These are phyloP conservation scores for Callopanchax toddi DNA, from an alignment of 2,113 vertebrate species.

Conservation along the genomic window DNA sequence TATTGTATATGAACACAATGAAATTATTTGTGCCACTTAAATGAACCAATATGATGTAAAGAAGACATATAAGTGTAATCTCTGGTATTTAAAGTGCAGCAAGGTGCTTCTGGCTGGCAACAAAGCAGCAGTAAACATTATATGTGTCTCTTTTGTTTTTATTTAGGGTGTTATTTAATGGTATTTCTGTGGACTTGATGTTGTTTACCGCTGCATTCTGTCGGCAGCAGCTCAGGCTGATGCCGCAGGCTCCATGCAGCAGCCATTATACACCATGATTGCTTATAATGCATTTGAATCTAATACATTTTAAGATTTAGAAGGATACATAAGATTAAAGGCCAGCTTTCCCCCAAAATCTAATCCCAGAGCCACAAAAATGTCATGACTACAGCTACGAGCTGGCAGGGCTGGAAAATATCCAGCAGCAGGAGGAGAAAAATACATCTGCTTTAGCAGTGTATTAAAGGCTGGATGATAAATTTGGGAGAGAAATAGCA, in stretches of 20 bases:
- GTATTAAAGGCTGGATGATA: conserved; percentile 12
- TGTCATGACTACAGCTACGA: conserved; percentile 28
- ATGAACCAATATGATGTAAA: background rate
- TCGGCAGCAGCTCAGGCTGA: conserved; percentile 18
- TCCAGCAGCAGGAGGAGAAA: conserved; percentile 4
- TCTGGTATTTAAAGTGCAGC: conserved; percentile 8
- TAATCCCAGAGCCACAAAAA: conserved; percentile 43
- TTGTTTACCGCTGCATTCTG: conserved; percentile 7
- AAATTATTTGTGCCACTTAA: background rate
- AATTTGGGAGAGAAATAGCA: conserved; percentile 22
- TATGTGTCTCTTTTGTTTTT: background rate
- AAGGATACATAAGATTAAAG: conserved; percentile 31
- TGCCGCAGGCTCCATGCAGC: background rate
- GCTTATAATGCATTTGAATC: conserved; percentile 32
- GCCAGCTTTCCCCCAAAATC: conserved; percentile 34
- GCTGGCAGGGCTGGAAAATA: conserved; percentile 24
- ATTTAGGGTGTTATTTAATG: background rate
- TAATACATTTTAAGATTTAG: conserved; percentile 39
- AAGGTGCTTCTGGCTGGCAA: background rate
- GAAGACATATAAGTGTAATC: background rate
- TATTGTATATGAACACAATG: background rate
- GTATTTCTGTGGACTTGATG: background rate
- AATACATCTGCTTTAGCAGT: conserved; percentile 1
- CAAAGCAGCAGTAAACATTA: background rate
- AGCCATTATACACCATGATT: conserved; percentile 21